Conservation (phyloP, 2,113 vertebrate genomes). For the Morone saxatilis region DNA sequence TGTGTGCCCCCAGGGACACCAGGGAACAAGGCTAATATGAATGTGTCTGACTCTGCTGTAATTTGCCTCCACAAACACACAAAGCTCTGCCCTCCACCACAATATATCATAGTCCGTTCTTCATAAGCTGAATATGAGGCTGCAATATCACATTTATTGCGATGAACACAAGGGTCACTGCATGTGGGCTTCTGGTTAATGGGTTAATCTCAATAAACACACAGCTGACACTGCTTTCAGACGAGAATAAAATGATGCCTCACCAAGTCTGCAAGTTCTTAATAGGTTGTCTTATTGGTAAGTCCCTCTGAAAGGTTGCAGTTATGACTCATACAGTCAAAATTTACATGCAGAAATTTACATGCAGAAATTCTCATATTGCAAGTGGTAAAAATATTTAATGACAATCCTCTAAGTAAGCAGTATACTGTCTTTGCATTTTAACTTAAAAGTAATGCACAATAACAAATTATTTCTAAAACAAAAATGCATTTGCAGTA, state of each 20-base stretch:
- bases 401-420: not conserved
- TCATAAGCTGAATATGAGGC: not conserved
- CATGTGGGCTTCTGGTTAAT: not conserved
- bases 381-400: not conserved
- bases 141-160: not conserved
- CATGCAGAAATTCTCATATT: not conserved
- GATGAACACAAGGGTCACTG: not conserved
- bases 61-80: slow-evolving; percentile 30
- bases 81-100: not conserved
- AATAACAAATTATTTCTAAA: too few species aligned
- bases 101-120: not conserved
- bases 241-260: not conserved
- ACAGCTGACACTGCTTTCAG: not conserved
- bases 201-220: not conserved
- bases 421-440: not conserved
- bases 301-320: not conserved
- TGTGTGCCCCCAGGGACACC: slow-evolving; percentile 21
- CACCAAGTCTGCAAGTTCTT: not conserved
- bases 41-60: slow-evolving; percentile 26
- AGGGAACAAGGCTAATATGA: slow-evolving; percentile 23
- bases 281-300: not conserved
- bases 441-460: not conserved
- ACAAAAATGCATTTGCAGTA: too few species aligned
- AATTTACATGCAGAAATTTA: not conserved
- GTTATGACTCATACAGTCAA: not conserved